A percentile compares a stretch with the other conserved stretches of the same genome.
phyloP scores from a whole-genome alignment of 2,113 vertebrate genomes.

The Oxygymnocypris stewartii region DNA sequence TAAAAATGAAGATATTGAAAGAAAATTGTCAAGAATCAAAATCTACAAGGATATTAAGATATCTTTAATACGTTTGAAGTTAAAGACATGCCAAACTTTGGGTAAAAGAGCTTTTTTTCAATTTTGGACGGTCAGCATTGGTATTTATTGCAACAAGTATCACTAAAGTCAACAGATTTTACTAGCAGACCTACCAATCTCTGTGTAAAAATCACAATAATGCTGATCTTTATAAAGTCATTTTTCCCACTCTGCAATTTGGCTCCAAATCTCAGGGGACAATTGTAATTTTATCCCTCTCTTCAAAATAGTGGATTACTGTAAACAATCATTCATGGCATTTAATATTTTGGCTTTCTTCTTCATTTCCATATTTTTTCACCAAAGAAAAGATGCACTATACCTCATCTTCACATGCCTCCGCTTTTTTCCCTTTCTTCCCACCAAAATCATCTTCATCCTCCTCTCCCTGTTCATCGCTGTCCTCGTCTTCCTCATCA shows the following conservation, averaged over 20 bases:
- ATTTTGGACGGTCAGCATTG: background rate
- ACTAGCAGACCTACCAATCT: too few relatives aligned
- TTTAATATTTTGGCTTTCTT: too few relatives aligned
- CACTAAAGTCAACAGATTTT: too few relatives aligned
- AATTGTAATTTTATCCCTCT: too few relatives aligned
- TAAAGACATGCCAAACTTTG: background rate
- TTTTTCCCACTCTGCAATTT: too few relatives aligned
- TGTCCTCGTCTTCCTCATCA: constrained; percentile 85
- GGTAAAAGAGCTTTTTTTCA: background rate
- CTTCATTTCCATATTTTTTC: too few relatives aligned
- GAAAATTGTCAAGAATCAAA: too few relatives aligned
- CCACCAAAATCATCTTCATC: constrained; percentile 84
- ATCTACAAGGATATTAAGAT: background rate
- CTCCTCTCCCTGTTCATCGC: constrained; percentile 81
- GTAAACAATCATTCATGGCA: too few relatives aligned
- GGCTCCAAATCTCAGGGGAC: too few relatives aligned
- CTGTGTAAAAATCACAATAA: too few relatives aligned
- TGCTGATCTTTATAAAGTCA: too few relatives aligned
- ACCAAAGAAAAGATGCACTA: background rate
- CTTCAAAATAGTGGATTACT: too few relatives aligned
- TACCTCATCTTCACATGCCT: constrained; percentile 91
- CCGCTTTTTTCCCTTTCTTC: constrained; percentile 86
- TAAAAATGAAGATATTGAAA: background rate
- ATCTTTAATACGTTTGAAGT: background rate
- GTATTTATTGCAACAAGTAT: background rate